Evolutionary conservation across 1,140 invertebrate genomes (phyloP), one percentile per base, ranked within the genome.

Genomic region (Drosophila auraria): DNA sequence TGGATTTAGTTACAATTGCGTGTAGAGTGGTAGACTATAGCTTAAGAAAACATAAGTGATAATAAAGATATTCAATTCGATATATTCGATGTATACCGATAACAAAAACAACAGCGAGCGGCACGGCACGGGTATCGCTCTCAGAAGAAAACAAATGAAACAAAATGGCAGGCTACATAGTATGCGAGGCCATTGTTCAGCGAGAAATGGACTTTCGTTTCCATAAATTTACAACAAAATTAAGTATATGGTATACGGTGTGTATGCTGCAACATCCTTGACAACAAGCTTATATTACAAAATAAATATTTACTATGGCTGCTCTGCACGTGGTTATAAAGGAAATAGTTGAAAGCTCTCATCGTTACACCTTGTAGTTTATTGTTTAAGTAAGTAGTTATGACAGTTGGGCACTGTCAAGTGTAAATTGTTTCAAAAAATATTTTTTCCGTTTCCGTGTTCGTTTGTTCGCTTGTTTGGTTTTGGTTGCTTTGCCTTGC

Each of bases 351-450:
- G 45, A 23, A 17, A 44, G 69, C 77, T 50, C 69, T 74, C 57
- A 33, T 63, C 59, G 57, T 25, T 60, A 20, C 36, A 42, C 53
- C 53, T 57, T 58, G 14, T 49, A 44, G 74, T 61, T 62, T 59
- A 64, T 49, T 38, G 66, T 61, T 62, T 59, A 64, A 75, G 54
- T 73, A 73, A 62, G 68, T 65, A 73, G 51, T 17, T 12, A 36
- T 11, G 5, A 82, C 80, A 81, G 64, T 74, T 61, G 59, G 45
- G 51, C 51, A 56, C 80, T 72, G 78, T 40, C 62, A 42, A 65
- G 33, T 78, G 75, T 86, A 89, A 91, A 78, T 77, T 87, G 82
- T 80, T 90, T 82, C 73, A 86, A 87, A 91, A 91, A 91, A 86
- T 87, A 91, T 58, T 83, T 69, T 68, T 54, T 58, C 49, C 49